Evolutionary conservation across 2,797 vertebrate species (phyloP).

Genomic region (Lates japonicus): DNA sequence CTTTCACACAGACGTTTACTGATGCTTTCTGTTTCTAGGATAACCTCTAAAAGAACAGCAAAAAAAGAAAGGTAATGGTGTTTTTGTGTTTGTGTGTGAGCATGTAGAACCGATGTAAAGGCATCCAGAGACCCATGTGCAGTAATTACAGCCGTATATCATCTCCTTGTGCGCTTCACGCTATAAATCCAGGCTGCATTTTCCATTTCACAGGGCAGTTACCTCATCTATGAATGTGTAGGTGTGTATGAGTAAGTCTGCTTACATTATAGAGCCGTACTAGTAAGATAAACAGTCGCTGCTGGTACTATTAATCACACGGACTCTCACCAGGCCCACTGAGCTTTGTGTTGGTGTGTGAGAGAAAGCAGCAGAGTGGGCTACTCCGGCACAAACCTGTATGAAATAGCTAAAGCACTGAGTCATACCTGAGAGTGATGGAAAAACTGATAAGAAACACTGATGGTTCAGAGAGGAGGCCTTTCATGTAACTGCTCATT

Average conservation of each 20-base stretch:
- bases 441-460: constrained; percentile 10
- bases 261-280: constrained; percentile 37
- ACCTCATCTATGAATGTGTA: constrained; percentile 39
- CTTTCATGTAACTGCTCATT: background rate
- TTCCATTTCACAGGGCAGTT: constrained; percentile 33
- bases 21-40: background rate
- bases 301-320: constrained; percentile 61
- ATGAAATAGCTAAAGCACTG: constrained; percentile 1
- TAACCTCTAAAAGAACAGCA: background rate
- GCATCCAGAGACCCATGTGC: constrained; percentile 23
- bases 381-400: constrained; percentile 20
- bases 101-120: background rate
- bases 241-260: constrained; percentile 28
- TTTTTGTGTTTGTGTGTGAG: constrained; percentile 24
- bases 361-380: constrained; percentile 30
- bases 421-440: background rate
- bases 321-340: constrained; percentile 12
- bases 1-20: background rate
- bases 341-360: constrained; percentile 36
- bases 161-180: constrained; percentile 17
- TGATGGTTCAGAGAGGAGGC: background rate
- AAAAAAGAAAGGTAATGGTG: background rate
- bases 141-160: constrained; percentile 41
- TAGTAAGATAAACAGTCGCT: constrained; percentile 46
- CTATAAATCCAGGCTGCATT: constrained; percentile 42